Base-by-base conservation (phyloP, 2,113 vertebrate species). In the Cinclus cinclus region DNA sequence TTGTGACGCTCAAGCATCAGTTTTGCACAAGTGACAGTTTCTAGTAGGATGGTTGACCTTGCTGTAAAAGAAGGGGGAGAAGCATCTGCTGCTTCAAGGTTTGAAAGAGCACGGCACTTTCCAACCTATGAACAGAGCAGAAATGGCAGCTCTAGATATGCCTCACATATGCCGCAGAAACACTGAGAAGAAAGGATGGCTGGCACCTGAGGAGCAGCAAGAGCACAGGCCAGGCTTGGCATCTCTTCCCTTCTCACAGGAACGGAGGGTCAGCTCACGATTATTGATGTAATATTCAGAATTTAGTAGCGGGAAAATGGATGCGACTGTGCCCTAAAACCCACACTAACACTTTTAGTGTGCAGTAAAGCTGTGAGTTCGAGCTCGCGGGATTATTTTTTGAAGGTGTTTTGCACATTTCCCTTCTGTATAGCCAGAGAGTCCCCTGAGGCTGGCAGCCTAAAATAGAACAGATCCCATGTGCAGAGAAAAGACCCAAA, bases 1-100 rank as follows among this genome's bases (percentile, higher is more conserved):
- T 23, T 76, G 16, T 1, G 1, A 42, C 16, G 8, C 5, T 84
- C n/a, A 60, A 70, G 53, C 0, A 3, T 21, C 0, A 0, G 44
- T 88, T 94, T 79, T 39, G 18, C 15, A 44, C 19, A 39, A 33
- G 35, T 1, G 13, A 1, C 20, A 63, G 49, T 46, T 89, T 83
- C 20, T 37, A 62, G 17, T 3, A 87, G 49, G 44, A 33, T 35
- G 16, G 59, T 22, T 39, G 56, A 70, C 27, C 27, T 52, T n/a
- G 10, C 27, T 25, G 39, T 17, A 16, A 88, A 71, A 11, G 9
- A 37, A 37, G 30, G 15, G 5, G 83, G 12, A 70, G 21, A 85
- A 73, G n/a, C 46, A 76, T 15, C 44, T 58, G 30, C 70, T 73
- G 22, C 68, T 73, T 69, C 2, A 6, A 68, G 16, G 49, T 64